phyloP scores from a whole-genome alignment of 2,113 vertebrate species.

The Paracanthobrama guichenoti region DNA sequence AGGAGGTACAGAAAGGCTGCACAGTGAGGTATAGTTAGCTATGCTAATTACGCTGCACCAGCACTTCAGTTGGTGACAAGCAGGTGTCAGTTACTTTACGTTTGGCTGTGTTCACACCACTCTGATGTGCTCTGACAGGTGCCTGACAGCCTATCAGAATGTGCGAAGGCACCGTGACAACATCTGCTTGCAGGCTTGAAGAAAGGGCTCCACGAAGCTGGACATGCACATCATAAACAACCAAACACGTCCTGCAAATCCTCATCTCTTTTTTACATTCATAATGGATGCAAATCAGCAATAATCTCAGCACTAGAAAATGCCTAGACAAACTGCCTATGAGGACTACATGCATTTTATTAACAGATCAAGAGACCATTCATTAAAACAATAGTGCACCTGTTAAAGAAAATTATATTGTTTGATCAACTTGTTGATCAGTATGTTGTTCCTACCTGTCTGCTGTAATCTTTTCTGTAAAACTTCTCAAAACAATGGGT shows the following conservation, averaged over 20 bases:
- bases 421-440: too few species aligned
- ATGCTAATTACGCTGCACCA: slow-evolving; percentile 36
- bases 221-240: slow-evolving; percentile 31
- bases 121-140: slow-evolving; percentile 43
- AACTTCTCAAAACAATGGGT: too few species aligned
- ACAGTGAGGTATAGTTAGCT: not conserved
- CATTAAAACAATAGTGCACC: not conserved
- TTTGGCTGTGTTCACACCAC: slow-evolving; percentile 6
- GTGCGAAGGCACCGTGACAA: slow-evolving; percentile 19
- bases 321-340: not conserved
- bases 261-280: not conserved
- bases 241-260: not conserved
- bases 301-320: not conserved
- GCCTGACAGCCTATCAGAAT: slow-evolving; percentile 40
- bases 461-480: too few species aligned
- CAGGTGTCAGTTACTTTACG: slow-evolving; percentile 43
- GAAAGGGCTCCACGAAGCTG: not conserved
- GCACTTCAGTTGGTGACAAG: slow-evolving; percentile 50
- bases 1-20: not conserved
- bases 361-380: not conserved
- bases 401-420: too few species aligned
- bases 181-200: slow-evolving; percentile 1
- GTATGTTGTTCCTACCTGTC: too few species aligned
- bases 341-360: not conserved
- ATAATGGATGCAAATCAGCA: not conserved